Percentiles rank a stretch among this genome's conserved stretches.
Conservation (phyloP, 2,888 invertebrate genomes). For the Caenorhabditis sinica region DNA sequence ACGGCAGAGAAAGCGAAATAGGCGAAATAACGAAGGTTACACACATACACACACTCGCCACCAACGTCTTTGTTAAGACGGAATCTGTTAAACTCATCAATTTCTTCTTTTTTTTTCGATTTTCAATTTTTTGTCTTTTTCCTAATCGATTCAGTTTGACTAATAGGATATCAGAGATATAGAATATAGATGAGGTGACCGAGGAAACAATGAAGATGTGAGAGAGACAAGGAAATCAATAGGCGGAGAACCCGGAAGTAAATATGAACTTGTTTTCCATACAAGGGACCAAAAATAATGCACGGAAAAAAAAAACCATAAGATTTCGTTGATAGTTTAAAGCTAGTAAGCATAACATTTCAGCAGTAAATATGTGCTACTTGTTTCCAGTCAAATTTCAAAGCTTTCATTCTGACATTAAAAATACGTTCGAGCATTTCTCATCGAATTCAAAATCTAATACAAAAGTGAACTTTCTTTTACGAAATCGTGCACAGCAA, state of each 20-base stretch:
- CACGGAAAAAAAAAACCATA: background rate
- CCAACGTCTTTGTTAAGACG: background rate
- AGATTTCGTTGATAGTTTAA: too few species aligned
- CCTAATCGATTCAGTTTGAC: background rate
- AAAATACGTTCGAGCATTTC: too few species aligned
- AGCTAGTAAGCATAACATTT: too few species aligned
- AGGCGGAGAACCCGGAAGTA: conserved; percentile 10
- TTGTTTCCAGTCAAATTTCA: too few species aligned
- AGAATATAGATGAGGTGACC: background rate
- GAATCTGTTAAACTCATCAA: conserved; percentile 23
- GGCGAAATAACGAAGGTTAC: conserved; percentile 46
- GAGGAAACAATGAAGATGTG: background rate
- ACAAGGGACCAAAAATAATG: background rate
- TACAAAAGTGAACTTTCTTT: too few species aligned
- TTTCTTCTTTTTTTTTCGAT: conserved; percentile 16
- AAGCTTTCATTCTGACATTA: too few species aligned
- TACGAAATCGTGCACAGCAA: too few species aligned
- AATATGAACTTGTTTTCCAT: background rate
- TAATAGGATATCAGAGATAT: background rate
- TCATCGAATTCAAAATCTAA: too few species aligned
- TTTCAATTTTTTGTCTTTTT: background rate
- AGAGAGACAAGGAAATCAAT: conserved; percentile 9
- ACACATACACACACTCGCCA: background rate
- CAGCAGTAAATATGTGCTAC: too few species aligned
- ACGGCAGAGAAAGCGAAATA: conserved; percentile 34